Base-by-base conservation (phyloP, 2,113 vertebrate genomes). In the Oreotragus oreotragus region DNA sequence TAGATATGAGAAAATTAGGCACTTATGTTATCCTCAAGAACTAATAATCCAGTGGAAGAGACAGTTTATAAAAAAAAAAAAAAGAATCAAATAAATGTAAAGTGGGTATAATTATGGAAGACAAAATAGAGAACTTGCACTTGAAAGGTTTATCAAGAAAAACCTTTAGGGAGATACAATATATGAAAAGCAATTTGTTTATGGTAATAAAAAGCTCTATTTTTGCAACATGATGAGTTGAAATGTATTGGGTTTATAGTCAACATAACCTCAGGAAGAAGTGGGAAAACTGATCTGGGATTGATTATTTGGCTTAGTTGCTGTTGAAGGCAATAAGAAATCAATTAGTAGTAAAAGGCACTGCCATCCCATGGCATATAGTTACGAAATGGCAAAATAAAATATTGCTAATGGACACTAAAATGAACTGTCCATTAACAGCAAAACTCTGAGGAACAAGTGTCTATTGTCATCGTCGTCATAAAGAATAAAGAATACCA, bases 371-470 rank as follows among this genome's bases (percentile, higher is more conserved):
- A 43, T n/a, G 47, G 7, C 6, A 58, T 51, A 10, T 15, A 66
- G 47, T 77, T 49, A 90, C 49, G 36, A 89, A 96, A 94, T 19
- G 86, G n/a, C 4, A 92, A 97, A 84, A 84, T 80, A 90, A 88
- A 57, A 88, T 33, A 79, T n/a, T 94, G 55, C 28, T 87, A 87
- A 60, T 47, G 49, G 43, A 83, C 14, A 77, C 25, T 90, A 47
- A 7, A 87, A 79, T 84, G 47, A 93, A 83, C 4, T 47, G 4
- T 47, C 23, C 23, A 51, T 84, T 93, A 93, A 95, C 43, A 36
- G 11, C 17, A 62, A 93, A 33, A 62, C 25, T 88, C n/a, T 62
- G 25, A 9, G 43, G 33, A 84, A 92, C 21, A 84, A 39, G 19
- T 21, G 2, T 28, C 7, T 91, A 1, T 47, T 95, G 9, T 36